Evolutionary conservation across 2,113 vertebrate species (phyloP), one percentile per base, ranked within the genome.

Genomic region (Marcusenius ussheri): DNA sequence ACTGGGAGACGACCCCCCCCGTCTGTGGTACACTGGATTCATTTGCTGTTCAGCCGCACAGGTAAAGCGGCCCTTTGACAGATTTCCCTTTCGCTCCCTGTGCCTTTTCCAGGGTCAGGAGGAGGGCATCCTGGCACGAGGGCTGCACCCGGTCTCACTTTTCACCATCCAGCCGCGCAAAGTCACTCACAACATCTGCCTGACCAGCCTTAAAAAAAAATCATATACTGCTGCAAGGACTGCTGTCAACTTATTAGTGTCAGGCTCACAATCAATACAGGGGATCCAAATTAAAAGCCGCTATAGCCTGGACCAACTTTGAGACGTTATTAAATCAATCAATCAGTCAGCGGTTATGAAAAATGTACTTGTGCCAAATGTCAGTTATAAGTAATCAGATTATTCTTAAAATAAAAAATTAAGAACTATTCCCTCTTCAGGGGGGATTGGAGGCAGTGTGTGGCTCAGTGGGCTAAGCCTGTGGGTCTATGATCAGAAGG

Each of bases 81-180:
- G 31, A 24, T 87, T 53, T 21, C 27, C n/a, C 50, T 7, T 47
- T 47, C 15, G 8, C 21, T 84, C 83, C 21, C 42, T 11, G 46
- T 84, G 80, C 83, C 45, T 46, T 84, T 46, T 47, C 83, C 45
- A 47, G 42, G 83, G 83, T 84, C 83, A 84, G 42, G 3, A 24
- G 21, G 7, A n/a, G 83, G 83, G 45, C 83, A 9, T 7, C 19
- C 83, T n/a, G 45, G 45, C 21, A 46, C 2, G 1, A 24, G 2
- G 21, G 83, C 24, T 91, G 88, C 85, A 77, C 89, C 90, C 83
- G 47, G 66, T 87, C 89, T 91, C 88, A 90, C 90, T 83, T 92
- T 91, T 62, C 91, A 84, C 83, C 88, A 88, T 87, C 24, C 45
- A 88, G 83, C 51, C 62, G 9, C 21, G 5, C 90, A 83, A 46